phyloP scores from a whole-genome alignment of 2,888 invertebrate genomes.

The Oligia latruncula region DNA sequence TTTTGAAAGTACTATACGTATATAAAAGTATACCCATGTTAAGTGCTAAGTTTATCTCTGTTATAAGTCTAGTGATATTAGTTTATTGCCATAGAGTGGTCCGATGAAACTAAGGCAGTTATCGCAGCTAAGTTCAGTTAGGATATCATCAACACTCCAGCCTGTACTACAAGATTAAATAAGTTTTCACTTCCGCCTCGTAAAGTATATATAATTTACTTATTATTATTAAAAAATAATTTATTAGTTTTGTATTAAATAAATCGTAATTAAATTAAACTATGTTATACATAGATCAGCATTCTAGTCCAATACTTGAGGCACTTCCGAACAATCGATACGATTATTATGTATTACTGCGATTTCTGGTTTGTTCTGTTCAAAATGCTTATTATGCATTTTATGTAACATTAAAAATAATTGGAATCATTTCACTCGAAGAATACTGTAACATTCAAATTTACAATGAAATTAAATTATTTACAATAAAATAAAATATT shows the following conservation, averaged over 20 bases:
- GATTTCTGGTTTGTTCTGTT: conserved; percentile 55
- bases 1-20: conserved; percentile 47
- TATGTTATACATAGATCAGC: conserved; percentile 70
- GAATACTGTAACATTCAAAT: conserved; percentile 64
- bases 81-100: conserved; percentile 72
- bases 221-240: conserved; percentile 66
- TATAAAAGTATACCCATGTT: conserved; percentile 56
- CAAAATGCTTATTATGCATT: conserved; percentile 68
- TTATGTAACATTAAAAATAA: conserved; percentile 65
- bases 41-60: conserved; percentile 54
- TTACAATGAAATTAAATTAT: conserved; percentile 65
- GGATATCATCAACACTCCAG: conserved; percentile 40
- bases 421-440: conserved; percentile 49
- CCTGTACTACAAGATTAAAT: conserved; percentile 53
- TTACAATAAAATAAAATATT: conserved; percentile 67
- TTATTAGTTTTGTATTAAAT: conserved; percentile 67
- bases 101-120: conserved; percentile 72
- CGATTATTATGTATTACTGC: conserved; percentile 47
- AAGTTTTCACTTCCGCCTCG: conserved; percentile 46
- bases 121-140: conserved; percentile 69
- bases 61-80: conserved; percentile 68
- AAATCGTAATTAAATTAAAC: conserved; percentile 70
- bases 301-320: conserved; percentile 68
- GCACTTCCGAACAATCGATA: conserved; percentile 70
- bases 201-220: conserved; percentile 67